phyloP scores from a whole-genome alignment of 2,888 invertebrate genomes.

The Homarus gammarus region DNA sequence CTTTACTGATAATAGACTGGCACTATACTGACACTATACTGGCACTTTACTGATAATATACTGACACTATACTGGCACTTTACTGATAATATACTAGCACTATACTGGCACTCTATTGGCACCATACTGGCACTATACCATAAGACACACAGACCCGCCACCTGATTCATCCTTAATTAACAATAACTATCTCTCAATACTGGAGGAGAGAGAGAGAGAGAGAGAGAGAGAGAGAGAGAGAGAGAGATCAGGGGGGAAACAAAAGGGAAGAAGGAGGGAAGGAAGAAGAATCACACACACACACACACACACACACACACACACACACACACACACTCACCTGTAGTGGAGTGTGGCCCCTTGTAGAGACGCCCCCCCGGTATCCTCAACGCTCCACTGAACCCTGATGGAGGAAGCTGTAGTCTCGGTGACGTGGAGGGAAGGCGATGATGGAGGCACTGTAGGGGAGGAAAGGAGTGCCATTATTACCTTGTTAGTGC shows the following conservation, averaged over 20 bases:
- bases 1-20: too few relatives aligned
- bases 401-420: constrained; percentile 87
- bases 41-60: too few relatives aligned
- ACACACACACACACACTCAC: constrained; percentile 16
- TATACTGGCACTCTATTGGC: too few relatives aligned
- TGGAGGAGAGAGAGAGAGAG: neutral
- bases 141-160: too few relatives aligned
- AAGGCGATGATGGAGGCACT: constrained; percentile 88
- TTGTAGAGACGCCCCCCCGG: constrained; percentile 85
- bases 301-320: neutral
- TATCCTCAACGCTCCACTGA: constrained; percentile 87
- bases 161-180: too few relatives aligned
- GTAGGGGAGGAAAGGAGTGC: constrained; percentile 51
- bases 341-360: constrained; percentile 78
- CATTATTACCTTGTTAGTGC: neutral
- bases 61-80: too few relatives aligned
- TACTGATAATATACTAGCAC: too few relatives aligned
- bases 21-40: too few relatives aligned
- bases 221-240: neutral
- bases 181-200: too few relatives aligned
- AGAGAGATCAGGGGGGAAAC: neutral
- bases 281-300: neutral
- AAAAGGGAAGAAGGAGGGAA: neutral
- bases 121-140: too few relatives aligned
- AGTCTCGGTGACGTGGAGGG: constrained; percentile 87